These are phyloP conservation scores for Diachrysia chrysitis DNA, from an alignment of 2,888 invertebrate genomes.

Conservation along the genomic window DNA sequence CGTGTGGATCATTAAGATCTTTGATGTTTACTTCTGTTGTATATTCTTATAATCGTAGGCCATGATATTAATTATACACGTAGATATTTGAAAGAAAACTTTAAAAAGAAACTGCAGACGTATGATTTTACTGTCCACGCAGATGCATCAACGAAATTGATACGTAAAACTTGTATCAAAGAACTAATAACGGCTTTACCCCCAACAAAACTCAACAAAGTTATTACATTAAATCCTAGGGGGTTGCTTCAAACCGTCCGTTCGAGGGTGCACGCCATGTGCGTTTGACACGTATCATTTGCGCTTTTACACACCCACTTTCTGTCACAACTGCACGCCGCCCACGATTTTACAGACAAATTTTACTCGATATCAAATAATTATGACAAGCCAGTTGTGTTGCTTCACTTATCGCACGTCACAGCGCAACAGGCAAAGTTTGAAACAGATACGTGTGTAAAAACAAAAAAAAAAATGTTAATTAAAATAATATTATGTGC, in stretches of 20 bases:
- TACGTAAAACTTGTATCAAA: slow-evolving; percentile 20
- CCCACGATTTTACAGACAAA: slow-evolving; percentile 35
- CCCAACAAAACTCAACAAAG: slow-evolving; percentile 57
- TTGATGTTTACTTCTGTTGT: not conserved
- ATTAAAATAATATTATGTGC: not conserved
- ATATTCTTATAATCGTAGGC: not conserved
- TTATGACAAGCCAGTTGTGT: slow-evolving; percentile 13
- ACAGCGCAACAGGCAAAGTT: not conserved
- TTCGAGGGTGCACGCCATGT: slow-evolving; percentile 69
- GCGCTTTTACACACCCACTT: slow-evolving; percentile 82
- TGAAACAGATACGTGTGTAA: too few species aligned
- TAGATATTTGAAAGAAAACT: not conserved
- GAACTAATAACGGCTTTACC: slow-evolving; percentile 48
- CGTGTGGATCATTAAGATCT: not conserved
- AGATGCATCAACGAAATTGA: not conserved
- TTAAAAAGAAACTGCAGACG: not conserved
- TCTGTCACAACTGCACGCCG: slow-evolving; percentile 50
- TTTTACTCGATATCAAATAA: slow-evolving; percentile 28
- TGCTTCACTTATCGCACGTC: not conserved
- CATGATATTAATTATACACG: not conserved
- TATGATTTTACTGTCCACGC: not conserved
- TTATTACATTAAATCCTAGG: slow-evolving; percentile 62
- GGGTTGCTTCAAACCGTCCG: slow-evolving; percentile 69
- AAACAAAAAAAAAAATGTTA: not conserved
- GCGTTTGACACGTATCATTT: slow-evolving; percentile 82